Percentiles rank a stretch among this genome's conserved stretches.
Evolutionary conservation across 2,888 invertebrate genomes (phyloP).

Genomic region (Agriopis marginaria): DNA sequence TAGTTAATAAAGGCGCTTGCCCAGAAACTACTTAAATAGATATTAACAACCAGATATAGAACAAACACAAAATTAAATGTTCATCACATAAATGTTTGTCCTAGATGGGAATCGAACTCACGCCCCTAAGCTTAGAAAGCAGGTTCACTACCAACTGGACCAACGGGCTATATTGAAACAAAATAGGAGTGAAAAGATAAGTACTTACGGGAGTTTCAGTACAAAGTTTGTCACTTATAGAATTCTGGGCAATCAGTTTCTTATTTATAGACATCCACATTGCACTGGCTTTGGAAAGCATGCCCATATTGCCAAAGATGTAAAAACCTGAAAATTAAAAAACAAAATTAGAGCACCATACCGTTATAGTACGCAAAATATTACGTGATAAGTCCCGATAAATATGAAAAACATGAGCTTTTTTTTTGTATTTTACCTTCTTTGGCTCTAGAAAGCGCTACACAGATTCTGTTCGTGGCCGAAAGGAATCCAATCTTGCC

Average conservation of each 20-base stretch:
- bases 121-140: too few species aligned
- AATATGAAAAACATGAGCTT: too few species aligned
- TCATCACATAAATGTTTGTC: too few species aligned
- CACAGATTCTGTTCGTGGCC: slow-evolving; percentile 91
- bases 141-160: too few species aligned
- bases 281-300: slow-evolving; percentile 80
- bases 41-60: too few species aligned
- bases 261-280: slow-evolving; percentile 83
- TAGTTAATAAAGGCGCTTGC: too few species aligned
- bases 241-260: slow-evolving; percentile 74
- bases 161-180: too few species aligned
- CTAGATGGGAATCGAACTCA: too few species aligned
- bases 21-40: too few species aligned
- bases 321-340: slow-evolving; percentile 85
- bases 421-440: slow-evolving; percentile 63
- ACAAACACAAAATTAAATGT: too few species aligned
- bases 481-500: slow-evolving; percentile 90
- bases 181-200: background rate
- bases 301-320: slow-evolving; percentile 90
- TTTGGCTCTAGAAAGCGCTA: slow-evolving; percentile 90
- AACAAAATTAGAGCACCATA: slow-evolving; percentile 2
- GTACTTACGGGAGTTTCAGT: slow-evolving; percentile 52
- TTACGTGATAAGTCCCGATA: too few species aligned
- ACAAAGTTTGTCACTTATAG: slow-evolving; percentile 78
- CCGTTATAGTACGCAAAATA: too few species aligned